Conservation (phyloP, 2,113 vertebrate species). For the Leiothrix lutea region DNA sequence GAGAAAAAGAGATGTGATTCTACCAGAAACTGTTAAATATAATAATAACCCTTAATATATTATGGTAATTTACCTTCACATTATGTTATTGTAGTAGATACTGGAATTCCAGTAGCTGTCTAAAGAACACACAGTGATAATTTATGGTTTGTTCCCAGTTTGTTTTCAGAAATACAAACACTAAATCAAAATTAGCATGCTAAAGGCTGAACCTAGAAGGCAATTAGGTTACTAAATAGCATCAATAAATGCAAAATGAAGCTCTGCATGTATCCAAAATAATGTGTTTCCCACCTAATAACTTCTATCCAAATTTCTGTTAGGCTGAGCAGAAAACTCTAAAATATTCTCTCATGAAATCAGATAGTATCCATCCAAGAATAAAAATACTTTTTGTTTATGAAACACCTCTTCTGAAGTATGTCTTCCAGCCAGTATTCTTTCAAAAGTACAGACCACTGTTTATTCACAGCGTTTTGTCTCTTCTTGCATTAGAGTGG, state of each 20-base stretch:
- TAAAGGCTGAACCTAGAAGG: conserved; percentile 60
- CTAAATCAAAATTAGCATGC: conserved; percentile 71
- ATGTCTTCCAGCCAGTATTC: neutral
- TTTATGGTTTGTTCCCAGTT: conserved; percentile 58
- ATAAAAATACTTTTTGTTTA: neutral
- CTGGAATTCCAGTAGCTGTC: conserved; percentile 51
- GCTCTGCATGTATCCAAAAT: conserved; percentile 26
- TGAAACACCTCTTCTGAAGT: neutral
- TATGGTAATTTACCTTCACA: conserved; percentile 61
- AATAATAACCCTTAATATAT: conserved; percentile 46
- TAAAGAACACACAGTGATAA: conserved; percentile 63
- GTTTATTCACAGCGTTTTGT: neutral
- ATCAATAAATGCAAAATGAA: conserved; percentile 63
- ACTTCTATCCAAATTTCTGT: conserved; percentile 27
- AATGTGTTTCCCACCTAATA: conserved; percentile 3
- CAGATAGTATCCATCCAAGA: neutral
- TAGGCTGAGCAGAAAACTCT: conserved; percentile 19
- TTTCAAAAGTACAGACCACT: neutral
- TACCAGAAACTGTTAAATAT: conserved; percentile 25
- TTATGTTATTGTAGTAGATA: conserved; percentile 46
- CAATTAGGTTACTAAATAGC: conserved; percentile 61
- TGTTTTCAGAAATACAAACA: conserved; percentile 71
- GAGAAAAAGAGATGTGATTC: neutral
- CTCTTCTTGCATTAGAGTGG: neutral
- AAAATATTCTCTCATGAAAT: conserved; percentile 12